A percentile compares a stretch with the other conserved stretches of the same genome.
phyloP scores from a whole-genome alignment of 2,888 invertebrate species.

The Steinernema carpocapsae region DNA sequence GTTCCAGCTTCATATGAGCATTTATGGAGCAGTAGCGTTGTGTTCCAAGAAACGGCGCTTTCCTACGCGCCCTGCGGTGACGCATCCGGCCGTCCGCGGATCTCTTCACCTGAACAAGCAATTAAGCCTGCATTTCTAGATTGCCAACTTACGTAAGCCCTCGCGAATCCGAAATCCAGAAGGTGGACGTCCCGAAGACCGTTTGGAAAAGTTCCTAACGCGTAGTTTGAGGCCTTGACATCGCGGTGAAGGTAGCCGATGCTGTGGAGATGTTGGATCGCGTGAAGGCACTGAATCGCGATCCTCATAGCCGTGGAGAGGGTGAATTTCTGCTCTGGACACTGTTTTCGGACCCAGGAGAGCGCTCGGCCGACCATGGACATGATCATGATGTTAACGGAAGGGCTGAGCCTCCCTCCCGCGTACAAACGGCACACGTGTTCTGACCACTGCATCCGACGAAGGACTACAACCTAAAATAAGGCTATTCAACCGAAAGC shows the following conservation, averaged over 20 bases:
- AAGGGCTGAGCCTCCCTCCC: constrained; percentile 42
- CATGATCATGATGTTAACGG: constrained; percentile 59
- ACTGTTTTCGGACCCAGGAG: constrained; percentile 54
- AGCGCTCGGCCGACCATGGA: constrained; percentile 53
- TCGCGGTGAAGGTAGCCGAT: constrained; percentile 60
- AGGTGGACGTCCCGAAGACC: constrained; percentile 38
- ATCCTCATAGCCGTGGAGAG: constrained; percentile 57
- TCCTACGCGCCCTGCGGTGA: constrained; percentile 21
- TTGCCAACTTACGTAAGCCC: constrained; percentile 39
- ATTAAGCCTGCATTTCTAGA: not conserved
- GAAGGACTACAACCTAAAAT: constrained; percentile 47
- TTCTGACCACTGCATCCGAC: constrained; percentile 52
- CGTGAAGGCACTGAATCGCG: constrained; percentile 49
- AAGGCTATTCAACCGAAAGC: not conserved
- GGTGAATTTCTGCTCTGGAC: constrained; percentile 53
- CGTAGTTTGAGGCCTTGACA: constrained; percentile 60
- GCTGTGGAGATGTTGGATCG: constrained; percentile 53
- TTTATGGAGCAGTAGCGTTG: constrained; percentile 37
- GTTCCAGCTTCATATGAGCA: constrained; percentile 9
- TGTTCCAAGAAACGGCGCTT: constrained; percentile 38
- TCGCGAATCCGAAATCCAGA: constrained; percentile 50
- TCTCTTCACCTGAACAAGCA: not conserved
- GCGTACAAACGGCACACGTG: constrained; percentile 51
- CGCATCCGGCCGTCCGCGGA: not conserved
- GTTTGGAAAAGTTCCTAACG: constrained; percentile 46